These are phyloP conservation scores for Allophyes oxyacanthae DNA, from an alignment of 2,888 invertebrate species.

Conservation along the genomic window DNA sequence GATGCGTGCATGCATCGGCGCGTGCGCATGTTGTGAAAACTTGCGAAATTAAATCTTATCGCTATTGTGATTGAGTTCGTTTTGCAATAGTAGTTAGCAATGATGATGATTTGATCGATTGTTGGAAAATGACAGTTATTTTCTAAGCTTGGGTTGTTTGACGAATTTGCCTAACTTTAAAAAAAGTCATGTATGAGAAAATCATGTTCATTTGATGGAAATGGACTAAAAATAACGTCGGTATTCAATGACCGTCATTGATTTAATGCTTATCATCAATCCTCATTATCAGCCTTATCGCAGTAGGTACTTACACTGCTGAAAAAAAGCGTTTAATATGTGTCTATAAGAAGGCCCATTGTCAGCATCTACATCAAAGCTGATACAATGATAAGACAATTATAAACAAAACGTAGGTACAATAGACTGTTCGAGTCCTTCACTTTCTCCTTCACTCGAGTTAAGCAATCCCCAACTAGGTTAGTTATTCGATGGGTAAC, in stretches of 20 bases:
- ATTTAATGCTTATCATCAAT: no score
- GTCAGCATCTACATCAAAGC: no score
- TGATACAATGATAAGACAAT: no score
- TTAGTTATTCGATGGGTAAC: conserved; percentile 27
- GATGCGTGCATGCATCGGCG: conserved; percentile 61
- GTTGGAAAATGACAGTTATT: conserved; percentile 34
- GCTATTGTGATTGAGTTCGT: not conserved
- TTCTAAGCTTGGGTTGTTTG: conserved; percentile 15
- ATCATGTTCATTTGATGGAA: not conserved
- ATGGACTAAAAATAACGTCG: not conserved
- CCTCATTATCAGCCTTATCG: no score
- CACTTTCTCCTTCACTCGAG: not conserved
- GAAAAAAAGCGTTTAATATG: no score
- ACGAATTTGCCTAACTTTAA: not conserved
- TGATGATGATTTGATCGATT: conserved; percentile 29
- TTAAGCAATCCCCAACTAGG: conserved; percentile 34
- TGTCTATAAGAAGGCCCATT: no score
- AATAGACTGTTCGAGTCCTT: not conserved
- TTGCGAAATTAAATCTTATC: conserved; percentile 19
- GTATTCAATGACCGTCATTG: no score
- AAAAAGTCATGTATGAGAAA: not conserved
- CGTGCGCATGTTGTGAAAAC: conserved; percentile 31
- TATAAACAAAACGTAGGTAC: no score
- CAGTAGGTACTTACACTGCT: no score
- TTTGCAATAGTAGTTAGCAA: conserved; percentile 3